phyloP scores from a whole-genome alignment of 1,140 invertebrate genomes.

The Homarus americanus region DNA sequence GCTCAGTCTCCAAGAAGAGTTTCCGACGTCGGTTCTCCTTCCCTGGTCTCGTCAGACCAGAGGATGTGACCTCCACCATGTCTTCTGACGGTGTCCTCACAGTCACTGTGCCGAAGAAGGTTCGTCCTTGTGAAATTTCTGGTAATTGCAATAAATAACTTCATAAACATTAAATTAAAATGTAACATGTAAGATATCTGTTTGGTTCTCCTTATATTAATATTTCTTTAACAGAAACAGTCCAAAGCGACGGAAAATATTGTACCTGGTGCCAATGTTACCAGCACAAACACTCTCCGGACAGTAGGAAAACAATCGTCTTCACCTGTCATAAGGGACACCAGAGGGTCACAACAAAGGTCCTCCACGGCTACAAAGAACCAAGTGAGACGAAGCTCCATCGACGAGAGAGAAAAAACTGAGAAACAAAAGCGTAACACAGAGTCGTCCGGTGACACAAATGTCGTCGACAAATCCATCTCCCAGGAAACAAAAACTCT shows the following conservation, averaged over 20 bases:
- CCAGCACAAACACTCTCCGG: background rate
- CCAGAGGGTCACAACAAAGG: background rate
- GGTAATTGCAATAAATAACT: too few relatives aligned
- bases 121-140: background rate
- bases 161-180: too few relatives aligned
- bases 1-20: constrained; percentile 37
- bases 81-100: constrained; percentile 71
- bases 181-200: too few relatives aligned
- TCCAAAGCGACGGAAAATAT: background rate
- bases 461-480: background rate
- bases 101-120: constrained; percentile 56
- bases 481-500: background rate
- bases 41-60: constrained; percentile 39
- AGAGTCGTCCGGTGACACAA: background rate
- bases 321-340: background rate
- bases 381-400: background rate
- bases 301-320: background rate
- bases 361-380: background rate
- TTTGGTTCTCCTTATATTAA: too few relatives aligned
- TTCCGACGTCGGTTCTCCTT: constrained; percentile 32
- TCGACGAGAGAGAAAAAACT: background rate
- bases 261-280: background rate
- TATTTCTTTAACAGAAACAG: background rate
- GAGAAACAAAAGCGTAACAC: background rate
- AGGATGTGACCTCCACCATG: constrained; percentile 63